A percentile compares a stretch with the other conserved stretches of the same genome.
These are phyloP conservation scores for Podotricha telesiphe DNA, from an alignment of 2,888 invertebrate species.

Conservation along the genomic window DNA sequence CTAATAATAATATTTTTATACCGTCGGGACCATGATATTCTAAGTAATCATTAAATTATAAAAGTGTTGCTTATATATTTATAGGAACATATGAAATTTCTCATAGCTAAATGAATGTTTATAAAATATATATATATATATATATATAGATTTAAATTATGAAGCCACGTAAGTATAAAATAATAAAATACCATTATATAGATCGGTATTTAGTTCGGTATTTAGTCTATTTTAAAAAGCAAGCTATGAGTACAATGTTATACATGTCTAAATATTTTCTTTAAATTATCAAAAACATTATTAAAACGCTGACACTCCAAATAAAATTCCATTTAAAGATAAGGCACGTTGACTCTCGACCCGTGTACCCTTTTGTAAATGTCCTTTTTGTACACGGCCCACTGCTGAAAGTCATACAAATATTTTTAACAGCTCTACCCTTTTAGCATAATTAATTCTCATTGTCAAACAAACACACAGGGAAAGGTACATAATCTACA, in stretches of 20 bases:
- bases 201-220: too few species aligned
- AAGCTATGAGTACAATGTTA: neutral
- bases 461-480: conserved; percentile 10
- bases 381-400: conserved; percentile 31
- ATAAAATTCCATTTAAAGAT: conserved; percentile 56
- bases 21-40: too few species aligned
- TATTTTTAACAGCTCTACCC: conserved; percentile 23
- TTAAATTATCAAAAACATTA: conserved; percentile 30
- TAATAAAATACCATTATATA: too few species aligned
- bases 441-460: conserved; percentile 23
- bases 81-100: too few species aligned
- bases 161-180: too few species aligned
- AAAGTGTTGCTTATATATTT: too few species aligned
- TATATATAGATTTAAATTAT: too few species aligned
- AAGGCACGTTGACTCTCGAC: conserved; percentile 66
- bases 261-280: conserved; percentile 5
- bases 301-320: conserved; percentile 38
- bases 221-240: neutral
- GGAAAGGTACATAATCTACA: neutral
- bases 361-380: conserved; percentile 45
- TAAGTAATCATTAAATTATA: too few species aligned
- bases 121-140: too few species aligned
- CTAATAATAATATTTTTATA: too few species aligned
- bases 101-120: too few species aligned
- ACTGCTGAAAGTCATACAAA: conserved; percentile 43